phyloP scores from a whole-genome alignment of 2,888 invertebrate species.

The Nephrotoma flavescens region DNA sequence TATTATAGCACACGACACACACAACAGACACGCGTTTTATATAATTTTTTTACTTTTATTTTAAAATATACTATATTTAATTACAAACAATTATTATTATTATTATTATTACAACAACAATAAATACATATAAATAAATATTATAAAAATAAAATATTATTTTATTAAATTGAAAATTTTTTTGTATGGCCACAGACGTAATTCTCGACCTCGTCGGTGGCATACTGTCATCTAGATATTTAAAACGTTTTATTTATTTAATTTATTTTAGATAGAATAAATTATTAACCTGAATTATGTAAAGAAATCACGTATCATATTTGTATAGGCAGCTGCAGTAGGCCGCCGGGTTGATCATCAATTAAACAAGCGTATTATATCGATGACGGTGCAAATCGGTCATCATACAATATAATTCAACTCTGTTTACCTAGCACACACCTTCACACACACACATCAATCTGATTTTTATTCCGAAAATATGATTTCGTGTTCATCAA shows the following conservation, averaged over 20 bases:
- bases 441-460: neutral
- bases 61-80: neutral
- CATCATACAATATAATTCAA: neutral
- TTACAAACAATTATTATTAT: neutral
- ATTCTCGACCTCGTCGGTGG: neutral
- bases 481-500: neutral
- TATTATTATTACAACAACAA: neutral
- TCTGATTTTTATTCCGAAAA: neutral
- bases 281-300: neutral
- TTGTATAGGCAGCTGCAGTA: neutral
- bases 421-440: neutral
- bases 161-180: neutral
- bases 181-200: neutral
- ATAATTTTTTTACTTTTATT: neutral
- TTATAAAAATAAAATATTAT: neutral
- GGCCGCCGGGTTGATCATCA: neutral
- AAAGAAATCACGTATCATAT: neutral
- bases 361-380: neutral
- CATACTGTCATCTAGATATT: neutral
- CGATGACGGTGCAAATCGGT: neutral
- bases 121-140: neutral
- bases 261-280: neutral
- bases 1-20: neutral
- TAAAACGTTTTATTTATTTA: neutral
- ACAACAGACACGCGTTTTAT: neutral